These are phyloP conservation scores for Osmoderma eremita DNA, from an alignment of 2,888 invertebrate genomes.

Conservation along the genomic window DNA sequence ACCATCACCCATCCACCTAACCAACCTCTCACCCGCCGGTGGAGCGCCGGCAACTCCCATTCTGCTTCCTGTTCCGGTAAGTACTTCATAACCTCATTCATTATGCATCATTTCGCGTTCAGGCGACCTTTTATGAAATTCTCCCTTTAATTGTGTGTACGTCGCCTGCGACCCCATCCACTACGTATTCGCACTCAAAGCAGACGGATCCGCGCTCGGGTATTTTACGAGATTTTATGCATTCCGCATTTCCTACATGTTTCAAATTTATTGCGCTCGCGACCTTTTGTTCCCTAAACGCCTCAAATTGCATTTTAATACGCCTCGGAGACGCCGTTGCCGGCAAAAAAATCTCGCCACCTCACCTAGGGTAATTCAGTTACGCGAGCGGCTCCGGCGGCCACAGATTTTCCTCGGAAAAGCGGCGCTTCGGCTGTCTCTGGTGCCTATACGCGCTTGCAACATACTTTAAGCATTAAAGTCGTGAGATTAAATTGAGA, in stretches of 20 bases:
- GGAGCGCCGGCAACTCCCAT: constrained; percentile 32
- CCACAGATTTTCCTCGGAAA: constrained; percentile 4
- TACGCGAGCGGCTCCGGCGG: background rate
- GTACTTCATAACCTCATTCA: constrained; percentile 54
- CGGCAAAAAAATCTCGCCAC: constrained; percentile 12
- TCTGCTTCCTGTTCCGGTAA: constrained; percentile 53
- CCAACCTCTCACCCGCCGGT: background rate
- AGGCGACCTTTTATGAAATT: constrained; percentile 52
- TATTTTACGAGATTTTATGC: constrained; percentile 29
- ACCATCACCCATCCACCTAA: constrained; percentile 38
- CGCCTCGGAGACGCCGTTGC: constrained; percentile 14
- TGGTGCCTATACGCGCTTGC: background rate
- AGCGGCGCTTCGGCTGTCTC: background rate
- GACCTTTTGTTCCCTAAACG: constrained; percentile 44
- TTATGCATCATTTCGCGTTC: constrained; percentile 54
- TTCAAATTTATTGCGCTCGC: constrained; percentile 36
- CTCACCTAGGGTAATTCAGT: constrained; percentile 32
- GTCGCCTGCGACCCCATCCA: constrained; percentile 46
- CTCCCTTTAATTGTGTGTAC: constrained; percentile 51
- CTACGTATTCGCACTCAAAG: constrained; percentile 6
- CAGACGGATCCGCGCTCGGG: constrained; percentile 6
- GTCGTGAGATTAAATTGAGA: constrained; percentile 24
- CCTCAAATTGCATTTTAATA: constrained; percentile 34
- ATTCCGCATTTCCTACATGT: constrained; percentile 28
- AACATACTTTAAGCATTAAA: constrained; percentile 30